Evolutionary conservation across 1,140 invertebrate genomes (phyloP).

Genomic region (Orchestia grillus): DNA sequence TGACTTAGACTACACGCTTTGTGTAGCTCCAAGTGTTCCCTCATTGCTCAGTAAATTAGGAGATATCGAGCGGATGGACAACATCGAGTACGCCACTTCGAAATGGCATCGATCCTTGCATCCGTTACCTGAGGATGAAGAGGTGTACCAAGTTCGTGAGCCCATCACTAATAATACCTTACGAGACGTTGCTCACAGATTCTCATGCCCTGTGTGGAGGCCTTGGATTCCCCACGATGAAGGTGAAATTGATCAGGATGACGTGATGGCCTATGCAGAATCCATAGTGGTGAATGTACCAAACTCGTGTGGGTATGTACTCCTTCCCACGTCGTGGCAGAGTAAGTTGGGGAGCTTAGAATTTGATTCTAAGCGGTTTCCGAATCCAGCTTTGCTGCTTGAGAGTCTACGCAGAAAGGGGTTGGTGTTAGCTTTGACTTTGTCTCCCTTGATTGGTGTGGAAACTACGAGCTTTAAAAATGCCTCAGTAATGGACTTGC

Average conservation of each 20-base stretch:
- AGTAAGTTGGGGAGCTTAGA: not conserved
- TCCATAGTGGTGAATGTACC: not conserved
- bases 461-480: slow-evolving; percentile 5
- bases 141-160: slow-evolving; percentile 58
- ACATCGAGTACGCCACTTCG: slow-evolving; percentile 62
- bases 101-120: slow-evolving; percentile 62
- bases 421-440: not conserved
- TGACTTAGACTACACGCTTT: slow-evolving; percentile 59
- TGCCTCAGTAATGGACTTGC: not conserved
- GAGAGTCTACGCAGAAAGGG: slow-evolving; percentile 29
- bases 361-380: not conserved
- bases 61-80: slow-evolving; percentile 55
- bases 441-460: not conserved
- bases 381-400: not conserved
- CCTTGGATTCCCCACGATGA: slow-evolving; percentile 25
- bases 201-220: slow-evolving; percentile 6
- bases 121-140: slow-evolving; percentile 43
- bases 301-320: not conserved
- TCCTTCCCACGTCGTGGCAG: slow-evolving; percentile 2
- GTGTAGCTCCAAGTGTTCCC: slow-evolving; percentile 32
- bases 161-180: slow-evolving; percentile 54
- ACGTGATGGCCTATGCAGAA: slow-evolving; percentile 19
- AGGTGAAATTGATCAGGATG: slow-evolving; percentile 15
- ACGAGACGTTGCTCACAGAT: not conserved
- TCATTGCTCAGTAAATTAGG: slow-evolving; percentile 27